Conservation (phyloP, 2,888 invertebrate species). For the Ametastegia equiseti region DNA sequence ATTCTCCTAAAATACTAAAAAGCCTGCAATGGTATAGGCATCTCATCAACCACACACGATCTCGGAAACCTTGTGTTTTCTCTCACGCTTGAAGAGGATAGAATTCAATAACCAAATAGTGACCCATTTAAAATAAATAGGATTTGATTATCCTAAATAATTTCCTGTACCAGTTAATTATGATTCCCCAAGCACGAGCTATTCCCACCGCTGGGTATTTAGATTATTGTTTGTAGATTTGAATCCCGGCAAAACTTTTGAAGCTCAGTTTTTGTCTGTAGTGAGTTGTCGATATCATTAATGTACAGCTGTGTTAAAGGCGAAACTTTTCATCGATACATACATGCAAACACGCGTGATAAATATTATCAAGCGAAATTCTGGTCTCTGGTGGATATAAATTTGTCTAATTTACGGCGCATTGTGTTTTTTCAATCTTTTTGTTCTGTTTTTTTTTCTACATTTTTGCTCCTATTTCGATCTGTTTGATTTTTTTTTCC, state of each 20-base stretch:
- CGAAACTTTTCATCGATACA: neutral
- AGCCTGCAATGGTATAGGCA: neutral
- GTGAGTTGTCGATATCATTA: neutral
- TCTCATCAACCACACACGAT: neutral
- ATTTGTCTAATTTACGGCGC: neutral
- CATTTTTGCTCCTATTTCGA: too few relatives aligned
- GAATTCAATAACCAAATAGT: conserved; percentile 18
- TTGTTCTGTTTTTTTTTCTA: neutral
- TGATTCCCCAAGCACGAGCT: neutral
- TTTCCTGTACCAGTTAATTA: neutral
- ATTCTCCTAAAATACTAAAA: neutral
- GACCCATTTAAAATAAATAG: neutral
- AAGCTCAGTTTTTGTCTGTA: neutral
- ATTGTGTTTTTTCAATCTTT: neutral
- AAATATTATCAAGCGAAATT: neutral
- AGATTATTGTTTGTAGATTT: conserved; percentile 1
- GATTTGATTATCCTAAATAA: conserved; percentile 14
- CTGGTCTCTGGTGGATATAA: neutral
- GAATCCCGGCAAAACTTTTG: neutral
- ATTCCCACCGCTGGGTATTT: neutral
- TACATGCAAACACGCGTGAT: too few relatives aligned
- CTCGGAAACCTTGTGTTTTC: neutral
- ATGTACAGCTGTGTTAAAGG: neutral
- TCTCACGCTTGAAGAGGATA: neutral
- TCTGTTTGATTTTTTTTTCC: neutral